Evolutionary conservation across 1,140 invertebrate species (phyloP).

Genomic region (Drosophila dunni): DNA sequence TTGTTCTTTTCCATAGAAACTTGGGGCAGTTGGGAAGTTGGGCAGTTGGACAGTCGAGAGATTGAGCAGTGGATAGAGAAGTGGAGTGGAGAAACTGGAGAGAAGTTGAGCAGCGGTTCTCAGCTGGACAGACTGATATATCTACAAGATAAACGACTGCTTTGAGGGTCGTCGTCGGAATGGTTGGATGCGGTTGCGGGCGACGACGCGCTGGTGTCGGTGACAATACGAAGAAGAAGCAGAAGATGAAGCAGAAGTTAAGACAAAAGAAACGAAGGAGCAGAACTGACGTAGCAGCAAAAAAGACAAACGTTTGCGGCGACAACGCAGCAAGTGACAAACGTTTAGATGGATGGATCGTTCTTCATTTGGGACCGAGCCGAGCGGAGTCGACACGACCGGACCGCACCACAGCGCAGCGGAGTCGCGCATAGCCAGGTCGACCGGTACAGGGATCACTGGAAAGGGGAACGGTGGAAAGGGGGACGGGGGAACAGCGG

Average conservation of each 20-base stretch:
- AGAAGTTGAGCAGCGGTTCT: conserved; percentile 11
- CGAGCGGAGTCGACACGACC: conserved; percentile 7
- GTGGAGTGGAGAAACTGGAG: not conserved
- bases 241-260: conserved; percentile 19
- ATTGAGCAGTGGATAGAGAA: too few species aligned
- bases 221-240: conserved; percentile 3
- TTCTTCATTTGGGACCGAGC: conserved; percentile 57
- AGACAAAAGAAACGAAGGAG: conserved; percentile 67
- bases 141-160: conserved; percentile 60
- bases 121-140: conserved; percentile 61
- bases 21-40: conserved; percentile 23
- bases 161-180: conserved; percentile 49
- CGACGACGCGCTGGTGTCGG: conserved; percentile 19
- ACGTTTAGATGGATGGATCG: conserved; percentile 81
- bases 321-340: conserved; percentile 78
- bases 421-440: not conserved
- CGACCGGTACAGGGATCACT: not conserved
- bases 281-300: conserved; percentile 66
- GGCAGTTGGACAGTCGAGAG: not conserved
- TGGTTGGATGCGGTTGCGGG: conserved; percentile 6
- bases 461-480: not conserved
- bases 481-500: not conserved
- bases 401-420: conserved; percentile 23
- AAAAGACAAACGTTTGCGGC: conserved; percentile 78
- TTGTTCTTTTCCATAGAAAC: conserved; percentile 53